phyloP scores from a whole-genome alignment of 2,888 invertebrate species.

The Dione vanillae region DNA sequence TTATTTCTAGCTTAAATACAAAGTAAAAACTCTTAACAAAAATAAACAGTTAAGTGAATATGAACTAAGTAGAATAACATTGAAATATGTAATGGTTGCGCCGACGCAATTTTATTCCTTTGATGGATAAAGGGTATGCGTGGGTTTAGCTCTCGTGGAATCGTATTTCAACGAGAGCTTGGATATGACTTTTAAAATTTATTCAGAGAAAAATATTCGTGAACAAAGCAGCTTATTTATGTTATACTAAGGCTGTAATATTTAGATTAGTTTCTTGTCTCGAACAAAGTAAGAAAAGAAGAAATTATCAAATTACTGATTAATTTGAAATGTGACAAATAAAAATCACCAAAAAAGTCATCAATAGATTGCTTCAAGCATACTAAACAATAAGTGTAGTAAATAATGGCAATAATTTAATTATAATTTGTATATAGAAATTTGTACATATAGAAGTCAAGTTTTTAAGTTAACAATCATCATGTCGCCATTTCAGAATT shows the following conservation, averaged over 20 bases:
- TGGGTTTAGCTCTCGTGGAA: slow-evolving; percentile 59
- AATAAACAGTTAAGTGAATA: slow-evolving; percentile 29
- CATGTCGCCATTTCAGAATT: background rate
- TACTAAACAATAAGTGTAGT: too few relatives aligned
- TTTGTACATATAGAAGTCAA: too few relatives aligned
- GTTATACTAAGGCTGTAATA: background rate
- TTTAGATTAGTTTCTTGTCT: too few relatives aligned
- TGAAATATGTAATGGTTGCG: slow-evolving; percentile 52
- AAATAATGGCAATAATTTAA: too few relatives aligned
- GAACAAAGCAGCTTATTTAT: background rate
- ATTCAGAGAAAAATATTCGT: background rate
- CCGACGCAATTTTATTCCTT: slow-evolving; percentile 64
- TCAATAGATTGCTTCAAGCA: too few relatives aligned
- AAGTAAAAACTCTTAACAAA: slow-evolving; percentile 14
- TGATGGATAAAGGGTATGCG: slow-evolving; percentile 61
- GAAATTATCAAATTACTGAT: too few relatives aligned
- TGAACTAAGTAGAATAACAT: slow-evolving; percentile 39
- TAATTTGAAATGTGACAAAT: too few relatives aligned
- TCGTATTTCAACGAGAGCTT: slow-evolving; percentile 23
- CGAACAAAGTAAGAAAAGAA: too few relatives aligned
- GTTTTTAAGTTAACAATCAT: too few relatives aligned
- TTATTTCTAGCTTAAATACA: too few relatives aligned
- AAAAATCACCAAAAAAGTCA: too few relatives aligned
- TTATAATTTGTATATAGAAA: too few relatives aligned
- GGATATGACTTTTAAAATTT: slow-evolving; percentile 34